Percentiles rank a stretch among this genome's conserved stretches.
Evolutionary conservation across 2,888 invertebrate genomes (phyloP).

Genomic region (Drosophila diplacantha): DNA sequence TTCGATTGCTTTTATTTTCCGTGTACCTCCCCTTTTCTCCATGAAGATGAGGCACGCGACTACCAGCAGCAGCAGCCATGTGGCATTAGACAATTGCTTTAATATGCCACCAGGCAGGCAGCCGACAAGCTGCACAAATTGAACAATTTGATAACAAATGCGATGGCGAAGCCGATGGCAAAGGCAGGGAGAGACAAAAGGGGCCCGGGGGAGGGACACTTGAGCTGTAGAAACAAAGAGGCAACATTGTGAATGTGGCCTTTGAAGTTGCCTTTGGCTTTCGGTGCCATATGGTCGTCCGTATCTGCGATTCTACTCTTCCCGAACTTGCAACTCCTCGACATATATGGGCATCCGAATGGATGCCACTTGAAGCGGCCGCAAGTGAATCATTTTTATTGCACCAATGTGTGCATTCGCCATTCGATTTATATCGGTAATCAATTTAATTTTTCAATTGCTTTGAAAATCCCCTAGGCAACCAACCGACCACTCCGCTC

Average conservation of each 20-base stretch:
- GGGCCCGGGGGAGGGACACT: constrained; percentile 9
- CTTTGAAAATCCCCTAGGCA: constrained; percentile 6
- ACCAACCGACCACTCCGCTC: constrained; percentile 3
- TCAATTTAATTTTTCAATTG: constrained; percentile 46
- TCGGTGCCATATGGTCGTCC: constrained; percentile 38
- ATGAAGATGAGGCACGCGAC: constrained; percentile 54
- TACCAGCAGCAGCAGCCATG: constrained; percentile 59
- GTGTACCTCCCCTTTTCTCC: constrained; percentile 10
- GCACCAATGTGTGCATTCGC: constrained; percentile 44
- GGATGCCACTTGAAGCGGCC: constrained; percentile 30
- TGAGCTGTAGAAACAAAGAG: constrained; percentile 28
- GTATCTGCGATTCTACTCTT: constrained; percentile 18
- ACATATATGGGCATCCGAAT: constrained; percentile 37
- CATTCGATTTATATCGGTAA: constrained; percentile 41
- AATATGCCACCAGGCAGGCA: constrained; percentile 59
- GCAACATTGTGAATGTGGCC: constrained; percentile 33
- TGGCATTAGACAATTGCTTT: constrained; percentile 68
- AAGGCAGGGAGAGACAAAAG: constrained; percentile 16
- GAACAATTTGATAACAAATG: constrained; percentile 66
- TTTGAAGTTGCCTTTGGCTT: constrained; percentile 40
- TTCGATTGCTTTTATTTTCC: neutral
- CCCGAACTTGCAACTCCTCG: constrained; percentile 39
- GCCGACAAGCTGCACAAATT: constrained; percentile 57
- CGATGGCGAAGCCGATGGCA: constrained; percentile 44
- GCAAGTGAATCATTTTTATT: constrained; percentile 65